Evolutionary conservation across 2,797 vertebrate species (phyloP), one percentile per base, ranked within the genome.

Genomic region (Poecilia picta): DNA sequence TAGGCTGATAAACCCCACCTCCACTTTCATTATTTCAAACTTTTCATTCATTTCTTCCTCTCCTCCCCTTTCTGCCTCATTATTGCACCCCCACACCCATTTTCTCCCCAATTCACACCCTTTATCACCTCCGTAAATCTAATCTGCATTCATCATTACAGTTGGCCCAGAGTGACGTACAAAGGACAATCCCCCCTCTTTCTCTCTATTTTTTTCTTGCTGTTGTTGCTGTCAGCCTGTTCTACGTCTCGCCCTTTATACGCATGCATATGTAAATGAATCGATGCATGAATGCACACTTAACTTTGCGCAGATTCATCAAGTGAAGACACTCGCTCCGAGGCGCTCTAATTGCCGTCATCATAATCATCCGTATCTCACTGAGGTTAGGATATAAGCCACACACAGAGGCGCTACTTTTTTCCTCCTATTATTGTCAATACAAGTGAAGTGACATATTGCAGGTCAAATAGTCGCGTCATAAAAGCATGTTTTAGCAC

Each of bases 1-100:
- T 95, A 95, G 95, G 94, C 94, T 91, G 93, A 95, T 96, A 96
- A 95, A 95, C 84, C 90, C 86, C 85, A 86, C 82, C 80, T 77
- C 89, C 89, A 93, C 92, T 90, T 92, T 95, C 95, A 95, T 96
- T 95, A 95, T 94, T 92, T 95, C 93, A 94, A 96, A 96, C 94
- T 95, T 95, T 71, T 95, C 93, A 95, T 95, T 95, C 92, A 93
- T 93, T 89, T 90, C 91, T 81, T 77, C 80, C 83, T 80, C 86
- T 89, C 87, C 73, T 70, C 81, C 86, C 74, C 72, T 68, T 80
- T 85, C 75, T 0, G 55, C 49, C 74, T 80, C 82, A 55, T 77
- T 64, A 81, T 81, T 85, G 75, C 45, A 49, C 81, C 78, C 74
- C 62, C 77, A 77, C 93, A 91, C 91, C 92, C 91, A 94, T 93